Conservation (phyloP, 2,797 vertebrate genomes). For the Acropternis orthonyx region DNA sequence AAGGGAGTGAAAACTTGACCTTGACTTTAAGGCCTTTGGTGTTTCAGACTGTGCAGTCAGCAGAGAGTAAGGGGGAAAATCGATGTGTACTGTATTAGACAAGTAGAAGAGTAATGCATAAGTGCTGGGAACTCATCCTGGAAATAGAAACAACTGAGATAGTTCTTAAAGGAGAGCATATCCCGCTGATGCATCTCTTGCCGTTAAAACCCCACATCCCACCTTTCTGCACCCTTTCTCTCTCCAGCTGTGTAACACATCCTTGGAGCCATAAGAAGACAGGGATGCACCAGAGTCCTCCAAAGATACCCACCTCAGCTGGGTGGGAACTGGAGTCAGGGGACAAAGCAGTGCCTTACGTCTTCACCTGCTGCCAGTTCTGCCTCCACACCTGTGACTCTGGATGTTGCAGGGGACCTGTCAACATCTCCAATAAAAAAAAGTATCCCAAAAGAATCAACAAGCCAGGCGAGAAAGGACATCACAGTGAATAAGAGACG, state of each 20-base stretch:
- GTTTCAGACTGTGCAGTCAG: conserved; percentile 75
- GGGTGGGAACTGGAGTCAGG: not conserved
- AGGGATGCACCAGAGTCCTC: not conserved
- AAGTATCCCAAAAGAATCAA: not conserved
- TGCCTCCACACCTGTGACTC: not conserved
- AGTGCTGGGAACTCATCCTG: conserved; percentile 71
- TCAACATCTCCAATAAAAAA: not conserved
- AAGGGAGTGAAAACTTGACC: conserved; percentile 73
- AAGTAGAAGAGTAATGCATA: conserved; percentile 68
- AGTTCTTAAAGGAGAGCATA: conserved; percentile 19
- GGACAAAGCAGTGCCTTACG: not conserved
- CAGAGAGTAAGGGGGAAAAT: conserved; percentile 76
- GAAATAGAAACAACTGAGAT: conserved; percentile 46
- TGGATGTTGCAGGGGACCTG: not conserved
- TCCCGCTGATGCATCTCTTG: not conserved
- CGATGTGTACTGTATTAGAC: conserved; percentile 74
- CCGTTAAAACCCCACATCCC: not conserved
- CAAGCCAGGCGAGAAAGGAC: not conserved
- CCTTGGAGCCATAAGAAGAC: not conserved
- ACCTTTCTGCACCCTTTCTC: not conserved
- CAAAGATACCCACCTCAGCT: not conserved
- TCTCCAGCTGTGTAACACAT: not conserved
- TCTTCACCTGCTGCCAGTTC: not conserved
- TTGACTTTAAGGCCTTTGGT: conserved; percentile 78
- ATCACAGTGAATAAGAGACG: not conserved